These are phyloP conservation scores for Brachionus plicatilis DNA, from an alignment of 1,140 invertebrate genomes.

Conservation along the genomic window DNA sequence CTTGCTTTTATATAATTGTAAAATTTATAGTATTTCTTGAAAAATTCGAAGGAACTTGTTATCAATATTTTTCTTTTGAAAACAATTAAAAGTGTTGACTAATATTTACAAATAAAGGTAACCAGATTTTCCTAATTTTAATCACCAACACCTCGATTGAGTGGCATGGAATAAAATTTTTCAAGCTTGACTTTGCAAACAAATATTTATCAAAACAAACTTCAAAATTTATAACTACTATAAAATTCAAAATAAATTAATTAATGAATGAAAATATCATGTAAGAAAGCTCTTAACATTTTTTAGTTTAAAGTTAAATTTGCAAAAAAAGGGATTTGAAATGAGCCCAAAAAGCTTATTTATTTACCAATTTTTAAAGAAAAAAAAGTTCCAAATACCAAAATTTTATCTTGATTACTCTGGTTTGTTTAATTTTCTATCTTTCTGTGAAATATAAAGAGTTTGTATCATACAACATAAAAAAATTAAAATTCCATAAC, in stretches of 20 bases:
- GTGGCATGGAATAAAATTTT: neutral
- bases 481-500: constrained; percentile 6
- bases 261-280: neutral
- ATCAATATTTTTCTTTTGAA: no score
- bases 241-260: neutral
- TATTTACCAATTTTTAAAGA: neutral
- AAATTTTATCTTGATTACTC: neutral
- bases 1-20: no score
- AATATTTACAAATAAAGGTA: neutral
- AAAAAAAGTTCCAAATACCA: neutral
- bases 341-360: neutral
- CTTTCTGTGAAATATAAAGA: neutral
- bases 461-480: neutral
- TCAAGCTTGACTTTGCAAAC: neutral
- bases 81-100: neutral
- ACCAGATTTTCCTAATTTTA: neutral
- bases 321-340: neutral
- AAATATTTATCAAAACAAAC: neutral
- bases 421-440: neutral
- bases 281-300: neutral
- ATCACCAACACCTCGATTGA: neutral
- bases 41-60: no score
- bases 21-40: no score
- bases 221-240: neutral
- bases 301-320: neutral